A percentile compares a stretch with the other conserved stretches of the same genome.
These are phyloP conservation scores for Myrmecobius fasciatus DNA, from an alignment of 2,113 vertebrate species.

Conservation along the genomic window DNA sequence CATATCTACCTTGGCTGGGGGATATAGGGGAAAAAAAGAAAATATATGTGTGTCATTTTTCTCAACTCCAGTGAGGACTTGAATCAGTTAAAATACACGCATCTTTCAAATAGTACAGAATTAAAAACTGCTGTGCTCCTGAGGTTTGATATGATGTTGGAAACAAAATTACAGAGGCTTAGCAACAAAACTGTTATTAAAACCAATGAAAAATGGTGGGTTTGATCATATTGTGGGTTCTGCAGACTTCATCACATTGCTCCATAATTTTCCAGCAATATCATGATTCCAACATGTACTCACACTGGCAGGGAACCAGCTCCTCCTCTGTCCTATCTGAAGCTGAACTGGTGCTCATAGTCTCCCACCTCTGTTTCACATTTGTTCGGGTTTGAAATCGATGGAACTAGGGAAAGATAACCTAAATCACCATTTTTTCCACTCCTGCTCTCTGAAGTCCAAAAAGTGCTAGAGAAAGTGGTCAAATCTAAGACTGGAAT, in stretches of 20 bases:
- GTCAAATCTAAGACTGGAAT: accelerated
- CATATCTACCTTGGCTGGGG: background rate
- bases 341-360: slow-evolving; percentile 31
- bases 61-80: background rate
- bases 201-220: slow-evolving; percentile 67
- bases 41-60: background rate
- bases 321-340: slow-evolving; percentile 33
- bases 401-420: background rate
- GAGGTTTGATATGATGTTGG: slow-evolving; percentile 68
- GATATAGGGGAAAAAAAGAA: background rate
- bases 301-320: slow-evolving; percentile 57
- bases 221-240: slow-evolving; percentile 62
- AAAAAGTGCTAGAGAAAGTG: background rate
- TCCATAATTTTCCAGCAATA: slow-evolving; percentile 51
- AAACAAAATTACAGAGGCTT: slow-evolving; percentile 75
- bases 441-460: background rate
- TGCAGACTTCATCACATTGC: slow-evolving; percentile 71
- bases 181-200: slow-evolving; percentile 77
- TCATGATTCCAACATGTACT: slow-evolving; percentile 51
- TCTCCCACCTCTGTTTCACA: slow-evolving; percentile 5
- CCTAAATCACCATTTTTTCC: background rate
- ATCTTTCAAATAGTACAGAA: slow-evolving; percentile 52
- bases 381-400: slow-evolving; percentile 6
- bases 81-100: background rate
- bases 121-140: slow-evolving; percentile 66